Base-by-base conservation (phyloP, 2,797 vertebrate genomes). In the Enteromius radiatus region DNA sequence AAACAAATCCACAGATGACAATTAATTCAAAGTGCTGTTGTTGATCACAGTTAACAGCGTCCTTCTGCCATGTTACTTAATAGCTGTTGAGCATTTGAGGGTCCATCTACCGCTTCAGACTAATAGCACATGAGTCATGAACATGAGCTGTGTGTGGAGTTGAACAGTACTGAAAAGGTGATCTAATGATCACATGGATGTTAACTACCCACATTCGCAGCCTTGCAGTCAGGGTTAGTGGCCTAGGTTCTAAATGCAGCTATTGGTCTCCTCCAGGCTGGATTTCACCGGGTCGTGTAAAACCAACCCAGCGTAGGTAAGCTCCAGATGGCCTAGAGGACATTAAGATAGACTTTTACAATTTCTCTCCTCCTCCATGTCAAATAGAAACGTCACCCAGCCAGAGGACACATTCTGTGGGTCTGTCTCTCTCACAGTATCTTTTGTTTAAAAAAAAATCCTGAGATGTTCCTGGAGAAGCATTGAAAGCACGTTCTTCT, bases 301-400 rank as follows among this genome's bases (percentile, higher is more conserved):
- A 77, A 43, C 56, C 81, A 81, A 61, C n/a, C 28, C 76, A 67
- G 70, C 17, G 10, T 67, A 86, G 80, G 81, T 78, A 69, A 84
- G 67, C 82, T 82, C 47, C 82, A 75, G 76, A 77, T 81, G 83
- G 80, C 71, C 79, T 45, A n/a, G 33, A 84, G 74, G 69, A 69
- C 79, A 78, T 75, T 54, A 11, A 45, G 14, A 76, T 52, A 56
- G 28, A 47, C 63, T 45, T 47, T 28, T 17, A 26, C 26, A 52
- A 19, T 47, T 67, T n/a, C 63, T 41, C 31, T 7, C 15, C 52
- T 63, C 81, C 79, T 80, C 54, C 78, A 11, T 41, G 23, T 86
- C 83, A 56, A 52, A 70, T 85, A 87, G 73, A 54, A 56, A 52
- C 5, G 7, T 52, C 19, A 47, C 28, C 47, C 61, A 23, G 63